Evolutionary conservation across 2,888 invertebrate genomes (phyloP), one percentile per base, ranked within the genome.

Genomic region (Sminthurides aquaticus): DNA sequence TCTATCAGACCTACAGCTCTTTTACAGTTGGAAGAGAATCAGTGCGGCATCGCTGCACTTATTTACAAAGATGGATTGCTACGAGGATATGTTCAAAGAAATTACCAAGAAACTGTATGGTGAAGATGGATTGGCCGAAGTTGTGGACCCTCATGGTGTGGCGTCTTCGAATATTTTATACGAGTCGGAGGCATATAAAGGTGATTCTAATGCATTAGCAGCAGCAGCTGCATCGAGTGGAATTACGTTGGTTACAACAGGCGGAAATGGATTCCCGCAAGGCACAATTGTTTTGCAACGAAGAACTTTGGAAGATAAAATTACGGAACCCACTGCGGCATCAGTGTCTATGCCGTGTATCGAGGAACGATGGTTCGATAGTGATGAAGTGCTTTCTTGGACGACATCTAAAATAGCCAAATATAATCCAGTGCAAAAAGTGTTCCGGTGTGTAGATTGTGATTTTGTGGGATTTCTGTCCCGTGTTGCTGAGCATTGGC

Each of bases 71-170:
- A 59, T 66, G 57, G 67, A 67, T 49, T 65, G 67, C 78, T 86
- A 89, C 81, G 89, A 90, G 81, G 89, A 89, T 78, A 89, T 89
- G 87, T 89, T 89, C 79, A 91, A 91, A 80, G 92, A 92, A 84
- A 91, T 92, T 78, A 91, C 91, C 70, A 86, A 90, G 79, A 92
- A 92, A 82, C 83, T 92, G 74, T 92, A 91, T 81, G 91, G 91
- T 71, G 90, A 91, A 79, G 91, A 91, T 49, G 69, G 71, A 8
- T 65, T 74, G 55, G 67, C 71, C 5, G 69, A 74, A 64, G 67
- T 73, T 5, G 62, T 72, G 8, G 75, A 73, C 29, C 55, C 63
- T 26, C 49, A 56, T 57, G 56, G 43, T 2, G 25, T 57, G 1
- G 52, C 52, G 26, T 66, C 68, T 20, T 60, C 49, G 22, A 67